Evolutionary conservation across 2,797 vertebrate species (phyloP).

Genomic region (Trachops cirrhosus): DNA sequence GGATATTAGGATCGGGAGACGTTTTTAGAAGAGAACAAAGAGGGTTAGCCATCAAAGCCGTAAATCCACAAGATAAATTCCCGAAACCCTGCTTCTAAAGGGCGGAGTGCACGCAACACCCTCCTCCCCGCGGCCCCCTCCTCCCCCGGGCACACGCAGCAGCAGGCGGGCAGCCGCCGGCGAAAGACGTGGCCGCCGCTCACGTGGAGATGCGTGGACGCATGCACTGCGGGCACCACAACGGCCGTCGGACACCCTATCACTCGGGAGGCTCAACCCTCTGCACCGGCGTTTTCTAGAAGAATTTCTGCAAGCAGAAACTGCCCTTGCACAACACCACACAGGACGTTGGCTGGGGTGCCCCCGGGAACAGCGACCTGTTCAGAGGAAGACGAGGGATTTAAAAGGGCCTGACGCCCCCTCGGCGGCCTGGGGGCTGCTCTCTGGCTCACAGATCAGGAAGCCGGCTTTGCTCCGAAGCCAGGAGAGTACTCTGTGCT

Average conservation of each 20-base stretch:
- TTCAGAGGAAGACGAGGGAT: too few species aligned
- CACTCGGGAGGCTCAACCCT: slow-evolving; percentile 14
- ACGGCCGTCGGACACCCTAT: slow-evolving; percentile 25
- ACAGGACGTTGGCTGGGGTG: too few species aligned
- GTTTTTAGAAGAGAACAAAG: not conserved
- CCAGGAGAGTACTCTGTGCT: accelerated
- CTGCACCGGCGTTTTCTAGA: not conserved
- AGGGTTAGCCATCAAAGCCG: not conserved
- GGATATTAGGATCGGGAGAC: not conserved
- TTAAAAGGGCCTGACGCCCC: too few species aligned
- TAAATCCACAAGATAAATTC: not conserved
- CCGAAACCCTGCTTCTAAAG: not conserved
- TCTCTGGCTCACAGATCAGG: too few species aligned
- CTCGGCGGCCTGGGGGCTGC: too few species aligned
- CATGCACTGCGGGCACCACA: not conserved
- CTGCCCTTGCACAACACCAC: not conserved
- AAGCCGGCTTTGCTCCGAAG: too few species aligned
- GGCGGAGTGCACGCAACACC: not conserved
- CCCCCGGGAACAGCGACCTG: too few species aligned
- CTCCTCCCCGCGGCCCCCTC: not conserved
- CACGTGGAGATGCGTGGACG: slow-evolving; percentile 48
- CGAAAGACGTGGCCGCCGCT: not conserved
- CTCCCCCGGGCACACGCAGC: not conserved
- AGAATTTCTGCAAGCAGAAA: not conserved
- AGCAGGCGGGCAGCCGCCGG: too few species aligned